Base-by-base conservation (phyloP, 2,888 invertebrate genomes). In the Biston stratarius region DNA sequence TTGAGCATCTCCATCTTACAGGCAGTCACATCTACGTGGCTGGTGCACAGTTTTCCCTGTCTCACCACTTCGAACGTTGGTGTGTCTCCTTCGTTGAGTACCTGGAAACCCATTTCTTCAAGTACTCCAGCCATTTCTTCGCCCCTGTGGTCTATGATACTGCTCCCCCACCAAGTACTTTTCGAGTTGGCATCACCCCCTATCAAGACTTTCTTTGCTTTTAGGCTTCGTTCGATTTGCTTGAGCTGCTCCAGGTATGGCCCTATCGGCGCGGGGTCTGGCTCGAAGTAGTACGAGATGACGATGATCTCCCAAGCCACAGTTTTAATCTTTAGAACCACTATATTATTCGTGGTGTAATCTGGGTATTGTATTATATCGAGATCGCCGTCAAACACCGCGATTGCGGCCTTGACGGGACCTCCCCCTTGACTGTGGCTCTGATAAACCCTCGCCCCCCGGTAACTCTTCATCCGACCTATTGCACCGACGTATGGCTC, bases 211-310 rank as follows among this genome's bases (percentile, higher is more conserved):
- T 42, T 11, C 0, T 0, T 11, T 42, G 12, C 0, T 10, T 11
- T n/a, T n/a, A n/a, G 0, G 2, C n/a, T 44, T 0, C 0, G n/a
- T n/a, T n/a, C 12, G 2, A n/a, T n/a, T 0, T 6, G 3, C n/a
- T 44, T 44, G 5, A n/a, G 12, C n/a, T n/a, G n/a, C 6, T 5
- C n/a, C 7, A 44, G n/a, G 44, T 44, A n/a, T 38, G 38, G 6
- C 8, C 6, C 38, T 6, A 38, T 38, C 38, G 38, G 38, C 8
- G 6, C 8, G 0, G 38, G 38, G 9, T 38, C 8, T 0, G 38
- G 38, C 6, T 38, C 38, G 9, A 38, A 38, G 38, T 38, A 38
- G 9, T 8, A 6, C 8, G 38, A 38, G 6, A 9, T 6, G 0
- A 38, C 6, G 38, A 8, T 0, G 38, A 38, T 9, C 9, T 38